Evolutionary conservation across 2,113 vertebrate genomes (phyloP), one percentile per base, ranked within the genome.

Genomic region (Sula dactylatra): DNA sequence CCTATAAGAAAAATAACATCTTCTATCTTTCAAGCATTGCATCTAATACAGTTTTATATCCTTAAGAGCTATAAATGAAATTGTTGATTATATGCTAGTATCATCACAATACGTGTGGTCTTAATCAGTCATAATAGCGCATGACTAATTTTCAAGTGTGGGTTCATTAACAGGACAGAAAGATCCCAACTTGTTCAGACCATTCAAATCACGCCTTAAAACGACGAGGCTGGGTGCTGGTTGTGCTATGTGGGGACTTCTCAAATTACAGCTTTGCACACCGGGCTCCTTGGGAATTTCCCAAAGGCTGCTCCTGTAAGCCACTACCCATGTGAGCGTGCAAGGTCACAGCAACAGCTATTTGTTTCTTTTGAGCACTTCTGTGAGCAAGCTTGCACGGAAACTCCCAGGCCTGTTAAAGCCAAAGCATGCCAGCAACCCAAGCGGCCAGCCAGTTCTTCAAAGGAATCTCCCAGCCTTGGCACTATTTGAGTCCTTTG

Each of bases 141-240:
- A 17, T 1, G 0, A 31, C 50, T 78, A 4, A n/a, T 92, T 89
- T 77, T 73, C 38, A 86, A 71, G n/a, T 22, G 20, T 40, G 36
- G 34, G 24, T 49, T 86, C 52, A 64, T 76, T 77, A 90, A 73
- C 22, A 0, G 1, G 13, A 22, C 16, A 54, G 81, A 69, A 80
- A 56, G 17, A 72, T 45, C 49, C 62, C 56, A 72, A 5, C 27
- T 42, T 38, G 11, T 65, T 82, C 58, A 76, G 56, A 25, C 11
- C 40, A 78, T 70, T 70, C 74, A 47, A 69, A 34, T n/a, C 13
- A n/a, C 6, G 11, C 56, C 71, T 42, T 56, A 44, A 77, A 83
- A 44, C 1, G 4, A 40, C 0, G 0, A 4, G 17, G 25, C 34
- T 66, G 4, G 24, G 49, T 86, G 79, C 42, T 58, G 10, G 26